Conservation (phyloP, 2,113 vertebrate genomes). For the Oxygymnocypris stewartii region DNA sequence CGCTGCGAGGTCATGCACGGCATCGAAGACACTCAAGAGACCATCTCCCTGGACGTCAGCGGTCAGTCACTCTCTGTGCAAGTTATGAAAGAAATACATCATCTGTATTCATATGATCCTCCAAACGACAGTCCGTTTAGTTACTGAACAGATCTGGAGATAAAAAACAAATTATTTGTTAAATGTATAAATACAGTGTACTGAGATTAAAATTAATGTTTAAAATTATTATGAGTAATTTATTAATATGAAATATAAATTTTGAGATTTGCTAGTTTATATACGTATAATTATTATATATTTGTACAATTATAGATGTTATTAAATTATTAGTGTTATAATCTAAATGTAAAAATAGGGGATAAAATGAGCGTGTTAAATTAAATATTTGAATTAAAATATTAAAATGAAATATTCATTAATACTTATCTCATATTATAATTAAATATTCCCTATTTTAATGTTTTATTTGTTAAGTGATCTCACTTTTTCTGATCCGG, state of each 20-base stretch:
- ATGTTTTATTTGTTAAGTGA: not conserved
- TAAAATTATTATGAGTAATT: not conserved
- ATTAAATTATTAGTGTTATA: not conserved
- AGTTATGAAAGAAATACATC: not conserved
- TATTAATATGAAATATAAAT: not conserved
- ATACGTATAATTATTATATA: not conserved
- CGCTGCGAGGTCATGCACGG: conserved; percentile 90
- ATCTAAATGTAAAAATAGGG: not conserved
- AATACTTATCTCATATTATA: not conserved
- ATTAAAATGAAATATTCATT: not conserved
- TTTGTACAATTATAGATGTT: not conserved
- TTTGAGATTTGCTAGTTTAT: not conserved
- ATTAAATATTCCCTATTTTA: not conserved
- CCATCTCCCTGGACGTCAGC: conserved; percentile 76
- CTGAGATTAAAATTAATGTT: not conserved
- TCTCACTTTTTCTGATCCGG: no score
- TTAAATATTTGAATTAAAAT: not conserved
- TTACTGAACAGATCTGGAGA: not conserved
- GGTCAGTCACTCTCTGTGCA: conserved; percentile 76
- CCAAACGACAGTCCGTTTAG: not conserved
- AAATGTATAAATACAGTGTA: not conserved
- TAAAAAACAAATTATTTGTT: not conserved
- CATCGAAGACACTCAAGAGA: conserved; percentile 84
- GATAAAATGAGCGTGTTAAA: no score
- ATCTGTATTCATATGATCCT: not conserved